phyloP scores from a whole-genome alignment of 2,888 invertebrate species.

The Melanostoma scalare region DNA sequence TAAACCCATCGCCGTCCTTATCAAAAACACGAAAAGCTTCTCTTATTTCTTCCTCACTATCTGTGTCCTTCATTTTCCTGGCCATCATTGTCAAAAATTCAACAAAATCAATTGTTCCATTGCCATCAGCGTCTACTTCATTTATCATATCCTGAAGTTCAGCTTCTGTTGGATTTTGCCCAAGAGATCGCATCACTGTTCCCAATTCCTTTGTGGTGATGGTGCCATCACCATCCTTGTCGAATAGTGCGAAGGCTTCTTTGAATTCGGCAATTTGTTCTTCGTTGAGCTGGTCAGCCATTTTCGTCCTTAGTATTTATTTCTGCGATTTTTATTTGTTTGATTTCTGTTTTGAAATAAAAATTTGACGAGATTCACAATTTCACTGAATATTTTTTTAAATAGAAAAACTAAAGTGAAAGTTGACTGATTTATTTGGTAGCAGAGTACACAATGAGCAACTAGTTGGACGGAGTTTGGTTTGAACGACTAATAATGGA shows the following conservation, averaged over 20 bases:
- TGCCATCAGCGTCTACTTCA: slow-evolving; percentile 93
- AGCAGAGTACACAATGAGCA: too few species aligned
- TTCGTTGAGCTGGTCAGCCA: slow-evolving; percentile 92
- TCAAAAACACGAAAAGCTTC: slow-evolving; percentile 99
- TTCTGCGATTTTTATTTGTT: too few species aligned
- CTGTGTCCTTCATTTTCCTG: slow-evolving; percentile 98
- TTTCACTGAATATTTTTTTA: too few species aligned
- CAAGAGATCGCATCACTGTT: slow-evolving; percentile 97
- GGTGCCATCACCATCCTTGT: slow-evolving; percentile 98
- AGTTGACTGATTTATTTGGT: too few species aligned
- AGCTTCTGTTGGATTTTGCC: slow-evolving; percentile 98
- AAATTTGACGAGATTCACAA: too few species aligned
- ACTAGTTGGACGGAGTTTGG: too few species aligned
- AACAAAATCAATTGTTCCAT: slow-evolving; percentile 98
- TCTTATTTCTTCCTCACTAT: slow-evolving; percentile 98
- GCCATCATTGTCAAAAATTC: slow-evolving; percentile 99
- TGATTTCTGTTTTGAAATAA: too few species aligned
- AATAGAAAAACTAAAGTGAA: too few species aligned
- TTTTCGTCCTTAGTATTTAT: background rate
- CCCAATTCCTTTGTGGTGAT: slow-evolving; percentile 99
- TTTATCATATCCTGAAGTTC: slow-evolving; percentile 99
- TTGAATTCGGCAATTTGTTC: slow-evolving; percentile 99
- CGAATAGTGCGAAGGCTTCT: slow-evolving; percentile 98
- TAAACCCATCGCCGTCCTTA: slow-evolving; percentile 99
- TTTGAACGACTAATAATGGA: too few species aligned